Evolutionary conservation across 1,140 invertebrate species (phyloP).

Genomic region (Lutraria rhynchaena): DNA sequence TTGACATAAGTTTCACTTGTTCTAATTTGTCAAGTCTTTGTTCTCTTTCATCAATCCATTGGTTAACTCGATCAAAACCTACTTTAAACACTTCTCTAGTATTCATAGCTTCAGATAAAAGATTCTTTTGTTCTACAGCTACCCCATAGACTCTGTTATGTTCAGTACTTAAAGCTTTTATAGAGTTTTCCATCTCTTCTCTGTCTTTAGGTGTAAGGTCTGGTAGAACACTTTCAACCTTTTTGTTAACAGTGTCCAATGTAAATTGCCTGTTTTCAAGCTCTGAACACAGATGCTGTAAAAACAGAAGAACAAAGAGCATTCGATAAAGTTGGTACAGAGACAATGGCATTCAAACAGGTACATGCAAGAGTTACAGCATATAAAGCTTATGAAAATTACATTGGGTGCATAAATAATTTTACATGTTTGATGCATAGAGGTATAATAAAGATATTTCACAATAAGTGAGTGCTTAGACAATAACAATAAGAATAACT

Average conservation of each 20-base stretch:
- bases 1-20: conserved; percentile 87
- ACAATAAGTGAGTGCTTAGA: no score
- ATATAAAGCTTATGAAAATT: no score
- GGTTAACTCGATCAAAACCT: conserved; percentile 89
- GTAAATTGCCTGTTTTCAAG: conserved; percentile 91
- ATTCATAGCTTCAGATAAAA: conserved; percentile 80
- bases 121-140: conserved; percentile 65
- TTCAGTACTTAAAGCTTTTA: conserved; percentile 83
- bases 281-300: conserved; percentile 87
- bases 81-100: conserved; percentile 87
- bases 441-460: no score
- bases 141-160: conserved; percentile 77
- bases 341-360: no score
- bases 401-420: no score
- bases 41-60: conserved; percentile 90
- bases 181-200: conserved; percentile 87
- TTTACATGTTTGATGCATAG: no score
- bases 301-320: not conserved
- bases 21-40: conserved; percentile 86
- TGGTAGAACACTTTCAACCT: conserved; percentile 90
- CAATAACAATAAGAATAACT: no score
- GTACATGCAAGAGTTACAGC: no score
- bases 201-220: conserved; percentile 92
- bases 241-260: conserved; percentile 91
- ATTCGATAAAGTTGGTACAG: no score